Percentiles rank a stretch among this genome's conserved stretches.
phyloP scores from a whole-genome alignment of 2,113 vertebrate genomes.

The Jacana jacana region DNA sequence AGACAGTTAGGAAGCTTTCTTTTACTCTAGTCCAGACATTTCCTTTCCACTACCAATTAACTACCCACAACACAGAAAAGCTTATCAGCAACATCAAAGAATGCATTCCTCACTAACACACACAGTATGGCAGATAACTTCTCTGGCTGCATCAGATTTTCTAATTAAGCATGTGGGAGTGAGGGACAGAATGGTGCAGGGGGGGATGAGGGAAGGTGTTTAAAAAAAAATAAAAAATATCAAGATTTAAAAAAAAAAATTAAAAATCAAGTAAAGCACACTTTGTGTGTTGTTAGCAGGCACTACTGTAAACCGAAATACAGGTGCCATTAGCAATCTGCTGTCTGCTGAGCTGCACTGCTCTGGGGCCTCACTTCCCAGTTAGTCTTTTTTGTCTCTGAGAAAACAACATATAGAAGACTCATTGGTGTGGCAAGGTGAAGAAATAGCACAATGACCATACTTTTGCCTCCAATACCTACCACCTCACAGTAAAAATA shows the following conservation, averaged over 20 bases:
- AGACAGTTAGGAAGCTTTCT: conserved; percentile 62
- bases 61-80: conserved; percentile 63
- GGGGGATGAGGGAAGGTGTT: too few species aligned
- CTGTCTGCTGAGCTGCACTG: not conserved
- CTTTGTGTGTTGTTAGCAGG: conserved; percentile 10
- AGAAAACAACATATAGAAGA: not conserved
- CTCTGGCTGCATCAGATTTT: conserved; percentile 62
- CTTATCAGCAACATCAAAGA: conserved; percentile 62
- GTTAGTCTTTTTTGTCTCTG: not conserved
- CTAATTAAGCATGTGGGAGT: conserved; percentile 37
- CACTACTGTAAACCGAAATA: conserved; percentile 24
- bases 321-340: conserved; percentile 44
- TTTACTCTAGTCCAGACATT: conserved; percentile 68
- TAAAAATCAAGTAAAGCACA: not conserved
- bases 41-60: conserved; percentile 72
- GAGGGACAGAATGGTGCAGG: not conserved
- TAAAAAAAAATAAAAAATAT: not conserved
- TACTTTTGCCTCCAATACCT: not conserved
- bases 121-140: conserved; percentile 54
- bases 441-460: not conserved
- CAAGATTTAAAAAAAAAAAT: not conserved
- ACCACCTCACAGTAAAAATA: not conserved
- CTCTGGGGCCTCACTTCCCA: not conserved
- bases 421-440: not conserved
- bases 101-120: conserved; percentile 57